Evolutionary conservation across 1,140 invertebrate genomes (phyloP).

Genomic region (Aphelinus certus): DNA sequence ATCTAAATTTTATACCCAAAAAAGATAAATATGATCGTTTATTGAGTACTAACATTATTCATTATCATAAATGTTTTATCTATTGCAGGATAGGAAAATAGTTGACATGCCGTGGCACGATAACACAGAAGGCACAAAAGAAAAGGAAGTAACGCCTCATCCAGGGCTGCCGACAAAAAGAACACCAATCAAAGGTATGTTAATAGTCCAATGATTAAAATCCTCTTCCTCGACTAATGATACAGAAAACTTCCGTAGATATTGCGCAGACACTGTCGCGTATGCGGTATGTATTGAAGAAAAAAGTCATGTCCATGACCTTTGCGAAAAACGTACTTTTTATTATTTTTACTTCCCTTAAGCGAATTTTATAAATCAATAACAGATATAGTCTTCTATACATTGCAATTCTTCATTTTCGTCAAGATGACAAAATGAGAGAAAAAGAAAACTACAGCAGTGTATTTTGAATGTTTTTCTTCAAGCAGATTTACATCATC

Average conservation of each 20-base stretch:
- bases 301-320: not conserved
- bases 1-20: conserved; percentile 9
- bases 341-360: too few relatives aligned
- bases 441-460: conserved; percentile 5
- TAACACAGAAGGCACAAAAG: conserved; percentile 63
- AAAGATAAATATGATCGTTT: conserved; percentile 1
- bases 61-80: conserved; percentile 35
- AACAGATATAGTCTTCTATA: conserved; percentile 13
- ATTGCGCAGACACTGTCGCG: conserved; percentile 61
- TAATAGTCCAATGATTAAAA: conserved; percentile 52
- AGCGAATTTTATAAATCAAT: not conserved
- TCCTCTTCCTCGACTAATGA: conserved; percentile 58
- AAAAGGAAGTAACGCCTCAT: conserved; percentile 73
- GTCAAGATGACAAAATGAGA: conserved; percentile 2
- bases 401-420: conserved; percentile 13
- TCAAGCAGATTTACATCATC: conserved; percentile 16
- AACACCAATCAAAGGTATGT: conserved; percentile 80
- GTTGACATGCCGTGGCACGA: conserved; percentile 84
- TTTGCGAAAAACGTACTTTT: too few relatives aligned
- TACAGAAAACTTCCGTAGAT: conserved; percentile 66
- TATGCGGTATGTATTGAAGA: conserved; percentile 66
- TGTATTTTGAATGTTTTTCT: conserved; percentile 18
- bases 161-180: conserved; percentile 78
- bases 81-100: conserved; percentile 69
- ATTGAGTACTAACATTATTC: not conserved